Base-by-base conservation (phyloP, 2,797 vertebrate genomes). In the Mionectes olivaceus region DNA sequence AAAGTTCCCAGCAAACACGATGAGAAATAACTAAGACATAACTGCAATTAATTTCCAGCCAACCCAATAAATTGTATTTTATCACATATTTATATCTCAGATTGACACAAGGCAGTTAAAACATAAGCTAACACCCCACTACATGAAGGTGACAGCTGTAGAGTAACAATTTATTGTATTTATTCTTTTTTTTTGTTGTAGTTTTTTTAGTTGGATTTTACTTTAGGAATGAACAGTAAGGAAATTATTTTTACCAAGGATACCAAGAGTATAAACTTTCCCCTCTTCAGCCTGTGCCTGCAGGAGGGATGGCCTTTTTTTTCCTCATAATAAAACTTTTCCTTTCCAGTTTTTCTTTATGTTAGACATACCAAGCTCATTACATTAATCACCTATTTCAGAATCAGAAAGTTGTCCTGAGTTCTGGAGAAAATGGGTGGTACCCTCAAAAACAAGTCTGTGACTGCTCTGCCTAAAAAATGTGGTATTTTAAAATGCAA, bases 1-100 rank as follows among this genome's bases (percentile, higher is more conserved):
- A 78, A 80, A 83, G 73, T 87, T 93, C 82, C 74, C 90, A 89
- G 69, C 50, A 79, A 85, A 68, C 27, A 78, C 2, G 64, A 71
- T 81, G 82, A 83, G 53, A 96, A 94, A 83, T 50, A 95, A 79
- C n/a, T 56, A 70, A 81, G 80, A 82, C 41, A 35, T 63, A 89
- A 52, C 8, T 47, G 91, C 60, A 75, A 90, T 70, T 93, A 78
- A 88, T 75, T 86, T 85, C 47, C 78, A 90, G 43, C 27, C 47
- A 53, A 75, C 49, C 44, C 64, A 84, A 79, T 77, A 90, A 95
- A 93, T 23, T 68, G 35, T 60, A 39, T 73, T 83, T 81, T 89
- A 77, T 49, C 10, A 37, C 57, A 70, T 77, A 89, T 85, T 89
- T 92, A 50, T 46, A 61, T 81, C 46, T 64, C 78, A 68, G 28